These are phyloP conservation scores for Ladona fulva DNA, from an alignment of 1,140 invertebrate species.

Conservation along the genomic window DNA sequence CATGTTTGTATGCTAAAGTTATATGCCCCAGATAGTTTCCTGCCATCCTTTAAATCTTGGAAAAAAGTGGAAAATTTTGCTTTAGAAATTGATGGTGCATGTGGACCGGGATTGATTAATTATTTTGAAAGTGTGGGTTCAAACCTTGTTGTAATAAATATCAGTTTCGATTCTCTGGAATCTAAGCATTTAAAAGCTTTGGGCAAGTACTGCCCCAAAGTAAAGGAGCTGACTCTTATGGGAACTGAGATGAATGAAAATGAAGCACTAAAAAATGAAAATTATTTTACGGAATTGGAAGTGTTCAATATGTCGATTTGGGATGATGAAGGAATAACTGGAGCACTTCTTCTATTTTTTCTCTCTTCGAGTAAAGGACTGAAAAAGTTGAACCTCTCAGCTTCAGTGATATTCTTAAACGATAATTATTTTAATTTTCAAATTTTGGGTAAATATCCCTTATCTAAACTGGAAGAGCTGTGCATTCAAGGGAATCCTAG, in stretches of 20 bases:
- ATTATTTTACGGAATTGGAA: conserved; percentile 12
- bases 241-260: conserved; percentile 11
- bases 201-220: neutral
- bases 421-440: neutral
- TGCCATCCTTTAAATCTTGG: neutral
- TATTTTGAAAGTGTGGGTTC: neutral
- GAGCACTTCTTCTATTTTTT: neutral
- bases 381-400: neutral
- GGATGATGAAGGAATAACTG: conserved; percentile 7
- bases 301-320: conserved; percentile 3
- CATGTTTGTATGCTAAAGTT: neutral
- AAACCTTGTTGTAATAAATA: neutral
- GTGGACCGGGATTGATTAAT: neutral
- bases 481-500: conserved; percentile 12
- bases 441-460: neutral
- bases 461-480: conserved; percentile 2
- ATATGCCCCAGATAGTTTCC: neutral
- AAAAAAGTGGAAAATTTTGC: neutral
- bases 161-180: neutral
- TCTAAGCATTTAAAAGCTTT: neutral
- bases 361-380: neutral
- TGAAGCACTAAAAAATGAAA: neutral
- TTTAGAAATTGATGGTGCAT: neutral
- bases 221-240: neutral
- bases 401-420: neutral